A percentile compares a stretch with the other conserved stretches of the same genome.
phyloP scores from a whole-genome alignment of 1,140 invertebrate species.

The Dendroctonus valens region DNA sequence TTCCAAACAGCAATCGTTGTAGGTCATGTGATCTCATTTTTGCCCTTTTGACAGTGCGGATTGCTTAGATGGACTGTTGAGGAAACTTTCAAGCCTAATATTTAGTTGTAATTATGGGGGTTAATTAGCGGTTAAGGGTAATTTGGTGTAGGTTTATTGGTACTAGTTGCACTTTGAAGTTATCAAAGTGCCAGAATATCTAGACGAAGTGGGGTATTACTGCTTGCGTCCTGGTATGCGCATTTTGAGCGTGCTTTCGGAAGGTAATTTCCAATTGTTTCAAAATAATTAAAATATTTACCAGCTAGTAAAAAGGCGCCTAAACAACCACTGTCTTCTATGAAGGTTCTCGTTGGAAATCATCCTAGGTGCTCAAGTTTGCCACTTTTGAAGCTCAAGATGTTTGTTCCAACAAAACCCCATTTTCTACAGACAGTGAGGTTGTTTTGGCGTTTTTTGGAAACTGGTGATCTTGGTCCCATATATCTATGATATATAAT shows the following conservation, averaged over 20 bases:
- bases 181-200: constrained; percentile 43
- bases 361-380: constrained; percentile 40
- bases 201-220: constrained; percentile 44
- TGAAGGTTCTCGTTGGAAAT: constrained; percentile 3
- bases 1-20: constrained; percentile 16
- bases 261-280: constrained; percentile 54
- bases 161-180: constrained; percentile 43
- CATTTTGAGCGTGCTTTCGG: constrained; percentile 44
- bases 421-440: background rate
- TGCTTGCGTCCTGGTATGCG: constrained; percentile 32
- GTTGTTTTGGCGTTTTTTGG: constrained; percentile 36
- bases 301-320: constrained; percentile 42
- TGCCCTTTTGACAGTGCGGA: constrained; percentile 24
- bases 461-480: constrained; percentile 78
- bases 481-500: constrained; percentile 96
- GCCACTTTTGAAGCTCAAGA: constrained; percentile 43
- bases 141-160: constrained; percentile 34
- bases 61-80: constrained; percentile 13
- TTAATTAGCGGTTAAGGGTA: constrained; percentile 27
- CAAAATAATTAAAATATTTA: constrained; percentile 44
- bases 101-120: constrained; percentile 29
- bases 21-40: constrained; percentile 33
- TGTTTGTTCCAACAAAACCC: background rate
- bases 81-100: background rate
- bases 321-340: constrained; percentile 5